Evolutionary conservation across 2,888 invertebrate genomes (phyloP).

Genomic region (Trachelus iudaicus): DNA sequence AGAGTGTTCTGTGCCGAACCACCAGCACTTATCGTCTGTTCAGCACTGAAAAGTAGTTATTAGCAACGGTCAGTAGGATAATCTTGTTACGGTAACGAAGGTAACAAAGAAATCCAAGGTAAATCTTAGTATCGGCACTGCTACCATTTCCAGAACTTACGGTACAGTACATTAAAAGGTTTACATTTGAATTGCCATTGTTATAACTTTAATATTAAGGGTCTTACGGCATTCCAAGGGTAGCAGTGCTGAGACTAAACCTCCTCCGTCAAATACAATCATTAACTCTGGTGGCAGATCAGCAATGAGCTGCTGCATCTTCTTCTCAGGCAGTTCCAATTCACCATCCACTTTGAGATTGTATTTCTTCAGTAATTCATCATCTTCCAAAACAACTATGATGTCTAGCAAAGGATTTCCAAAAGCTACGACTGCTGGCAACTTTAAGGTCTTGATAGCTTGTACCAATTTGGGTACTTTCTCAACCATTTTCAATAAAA

Average conservation of each 20-base stretch:
- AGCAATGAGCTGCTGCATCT: constrained; percentile 44
- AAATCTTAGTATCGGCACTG: background rate
- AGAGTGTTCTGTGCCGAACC: constrained; percentile 58
- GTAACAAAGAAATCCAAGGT: background rate
- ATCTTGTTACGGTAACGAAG: background rate
- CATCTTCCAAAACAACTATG: constrained; percentile 43
- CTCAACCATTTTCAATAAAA: background rate
- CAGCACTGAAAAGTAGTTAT: constrained; percentile 33
- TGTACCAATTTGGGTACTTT: background rate
- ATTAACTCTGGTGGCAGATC: constrained; percentile 52
- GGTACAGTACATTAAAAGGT: no score
- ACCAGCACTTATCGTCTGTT: constrained; percentile 44
- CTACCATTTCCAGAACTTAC: background rate
- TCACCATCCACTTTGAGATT: constrained; percentile 53
- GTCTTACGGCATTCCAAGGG: background rate
- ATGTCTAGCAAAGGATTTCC: constrained; percentile 63
- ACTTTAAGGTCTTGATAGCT: constrained; percentile 22
- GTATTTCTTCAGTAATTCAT: constrained; percentile 50
- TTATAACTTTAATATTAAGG: background rate
- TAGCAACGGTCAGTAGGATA: background rate
- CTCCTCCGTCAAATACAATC: constrained; percentile 23
- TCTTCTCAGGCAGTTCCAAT: constrained; percentile 50
- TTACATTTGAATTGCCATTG: no score
- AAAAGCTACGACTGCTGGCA: constrained; percentile 56
- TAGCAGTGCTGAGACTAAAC: background rate